These are phyloP conservation scores for Tridacna crocea DNA, from an alignment of 2,888 invertebrate genomes.

Conservation along the genomic window DNA sequence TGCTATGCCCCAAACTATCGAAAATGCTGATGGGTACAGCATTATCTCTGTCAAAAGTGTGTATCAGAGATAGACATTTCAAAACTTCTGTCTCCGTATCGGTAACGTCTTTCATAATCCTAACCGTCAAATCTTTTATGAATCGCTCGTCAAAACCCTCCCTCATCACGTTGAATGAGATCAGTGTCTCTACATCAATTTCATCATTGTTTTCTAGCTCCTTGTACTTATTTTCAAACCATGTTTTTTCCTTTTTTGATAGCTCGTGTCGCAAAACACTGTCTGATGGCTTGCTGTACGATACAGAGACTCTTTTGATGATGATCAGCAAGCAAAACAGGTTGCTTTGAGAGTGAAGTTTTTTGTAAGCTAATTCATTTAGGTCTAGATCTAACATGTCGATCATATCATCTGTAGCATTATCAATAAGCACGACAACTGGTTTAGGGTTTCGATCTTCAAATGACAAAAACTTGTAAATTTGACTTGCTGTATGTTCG, in stretches of 20 bases:
- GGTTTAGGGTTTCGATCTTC: conserved; percentile 33
- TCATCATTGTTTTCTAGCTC: conserved; percentile 33
- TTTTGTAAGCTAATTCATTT: conserved; percentile 40
- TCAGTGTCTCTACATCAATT: conserved; percentile 38
- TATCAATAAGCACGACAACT: conserved; percentile 39
- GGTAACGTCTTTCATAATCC: conserved; percentile 30
- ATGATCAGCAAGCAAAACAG: conserved; percentile 42
- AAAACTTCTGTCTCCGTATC: conserved; percentile 32
- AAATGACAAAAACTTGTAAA: conserved; percentile 30
- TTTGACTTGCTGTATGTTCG: conserved; percentile 41
- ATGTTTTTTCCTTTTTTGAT: conserved; percentile 26
- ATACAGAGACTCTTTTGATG: conserved; percentile 35
- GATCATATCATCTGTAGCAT: conserved; percentile 32
- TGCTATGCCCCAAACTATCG: conserved; percentile 29
- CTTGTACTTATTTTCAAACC: conserved; percentile 50
- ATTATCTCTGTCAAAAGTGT: conserved; percentile 42
- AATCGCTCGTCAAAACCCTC: conserved; percentile 37
- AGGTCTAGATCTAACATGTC: conserved; percentile 17
- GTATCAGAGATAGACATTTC: conserved; percentile 39
- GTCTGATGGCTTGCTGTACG: conserved; percentile 20
- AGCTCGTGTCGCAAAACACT: conserved; percentile 35
- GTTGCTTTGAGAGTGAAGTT: conserved; percentile 11
- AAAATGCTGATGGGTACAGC: conserved; percentile 37
- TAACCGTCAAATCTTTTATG: conserved; percentile 22
- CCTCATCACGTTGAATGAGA: conserved; percentile 53